phyloP scores from a whole-genome alignment of 2,888 invertebrate genomes.

The Petrophora chlorosata region DNA sequence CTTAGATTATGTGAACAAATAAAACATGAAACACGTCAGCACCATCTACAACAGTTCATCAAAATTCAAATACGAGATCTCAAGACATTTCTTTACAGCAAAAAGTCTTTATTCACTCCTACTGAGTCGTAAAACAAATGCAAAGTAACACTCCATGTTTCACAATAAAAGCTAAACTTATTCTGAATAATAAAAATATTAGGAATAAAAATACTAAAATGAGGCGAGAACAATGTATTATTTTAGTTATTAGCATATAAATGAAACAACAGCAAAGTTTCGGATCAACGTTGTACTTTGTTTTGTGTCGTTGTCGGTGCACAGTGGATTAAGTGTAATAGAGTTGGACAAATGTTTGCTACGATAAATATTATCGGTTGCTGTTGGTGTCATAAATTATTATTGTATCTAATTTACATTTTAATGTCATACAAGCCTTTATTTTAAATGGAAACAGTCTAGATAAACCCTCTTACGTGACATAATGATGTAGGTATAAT shows the following conservation, averaged over 20 bases:
- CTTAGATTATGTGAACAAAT: too few species aligned
- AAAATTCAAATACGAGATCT: constrained; percentile 1
- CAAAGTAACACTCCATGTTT: constrained; percentile 8
- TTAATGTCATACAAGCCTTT: too few species aligned
- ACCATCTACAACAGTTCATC: neutral
- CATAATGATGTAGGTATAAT: too few species aligned
- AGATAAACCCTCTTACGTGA: too few species aligned
- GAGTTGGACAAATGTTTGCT: neutral
- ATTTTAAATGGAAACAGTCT: too few species aligned
- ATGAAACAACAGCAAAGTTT: constrained; percentile 8
- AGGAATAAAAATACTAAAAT: constrained; percentile 10
- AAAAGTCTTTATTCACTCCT: neutral
- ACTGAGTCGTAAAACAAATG: constrained; percentile 4
- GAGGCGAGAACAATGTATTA: constrained; percentile 5
- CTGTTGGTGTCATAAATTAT: too few species aligned
- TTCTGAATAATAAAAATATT: constrained; percentile 16
- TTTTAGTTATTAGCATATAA: constrained; percentile 16
- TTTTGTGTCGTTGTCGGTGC: too few species aligned
- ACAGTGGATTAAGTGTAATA: neutral
- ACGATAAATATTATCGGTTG: neutral
- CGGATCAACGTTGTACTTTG: constrained; percentile 12
- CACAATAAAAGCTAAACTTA: constrained; percentile 7
- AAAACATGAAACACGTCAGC: neutral
- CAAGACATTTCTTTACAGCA: neutral
- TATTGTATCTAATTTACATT: too few species aligned